Evolutionary conservation across 2,113 vertebrate species (phyloP), one percentile per base, ranked within the genome.

Genomic region (Gymnogyps californianus): DNA sequence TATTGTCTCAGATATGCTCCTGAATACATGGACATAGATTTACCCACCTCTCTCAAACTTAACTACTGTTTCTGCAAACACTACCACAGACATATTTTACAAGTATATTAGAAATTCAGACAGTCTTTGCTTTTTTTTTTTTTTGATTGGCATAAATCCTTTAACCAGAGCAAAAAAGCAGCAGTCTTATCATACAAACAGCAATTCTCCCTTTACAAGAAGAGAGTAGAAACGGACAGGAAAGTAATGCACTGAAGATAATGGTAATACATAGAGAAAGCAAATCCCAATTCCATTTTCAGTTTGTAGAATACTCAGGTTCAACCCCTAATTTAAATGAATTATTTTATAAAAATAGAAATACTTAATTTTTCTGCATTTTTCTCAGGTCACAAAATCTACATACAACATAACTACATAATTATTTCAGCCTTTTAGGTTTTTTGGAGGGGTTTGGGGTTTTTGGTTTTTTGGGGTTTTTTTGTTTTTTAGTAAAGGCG

Each of bases 51-150:
- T 67, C 87, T 65, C 67, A 82, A 74, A 91, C 40, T 49, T 64
- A 69, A 87, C 65, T 86, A 89, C 89, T 82, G 44, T 67, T 92
- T 55, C 52, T 86, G 89, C 64, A 95, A 96, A 84, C 75, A 89
- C 38, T 51, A 59, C 58, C 67, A 61, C 49, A 52, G 83, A 54
- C 22, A 28, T 38, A 52, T 89, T 92, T 84, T 32, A 89, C 74
- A 83, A 91, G 49, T 19, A 34, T 61, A 67, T 26, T 61, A 84
- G 70, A 66, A 75, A 93, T 83, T 42, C 74, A 72, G 57, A 47
- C 14, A 76, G 74, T 22, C 59, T 93, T 84, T 61, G 32, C 11
- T 51, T 31, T 16, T 66, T 67, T 59, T 76, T 85, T 61, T 79
- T 36, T 55, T 7, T 24, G 13, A 87, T 52, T 91, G 38, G 28